These are phyloP conservation scores for Ardeotis arabs DNA, from an alignment of 2,113 vertebrate species.

Conservation along the genomic window DNA sequence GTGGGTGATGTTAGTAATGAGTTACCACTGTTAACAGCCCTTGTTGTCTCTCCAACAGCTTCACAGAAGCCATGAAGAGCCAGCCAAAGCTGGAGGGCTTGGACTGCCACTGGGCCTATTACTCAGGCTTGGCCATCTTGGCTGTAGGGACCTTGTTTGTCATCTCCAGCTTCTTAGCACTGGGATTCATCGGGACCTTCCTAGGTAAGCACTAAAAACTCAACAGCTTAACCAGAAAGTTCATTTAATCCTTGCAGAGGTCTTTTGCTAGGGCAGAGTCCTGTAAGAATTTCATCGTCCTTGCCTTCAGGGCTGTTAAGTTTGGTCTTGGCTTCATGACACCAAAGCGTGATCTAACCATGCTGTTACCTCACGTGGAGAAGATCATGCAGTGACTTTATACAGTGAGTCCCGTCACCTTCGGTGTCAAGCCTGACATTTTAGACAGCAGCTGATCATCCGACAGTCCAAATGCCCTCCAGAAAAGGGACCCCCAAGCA, in stretches of 20 bases:
- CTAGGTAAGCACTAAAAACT: conserved; percentile 82
- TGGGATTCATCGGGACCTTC: conserved; percentile 94
- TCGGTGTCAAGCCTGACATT: not conserved
- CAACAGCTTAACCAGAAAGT: not conserved
- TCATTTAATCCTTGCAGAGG: not conserved
- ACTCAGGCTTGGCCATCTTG: conserved; percentile 73
- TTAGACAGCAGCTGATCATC: not conserved
- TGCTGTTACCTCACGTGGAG: accelerated
- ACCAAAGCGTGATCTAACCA: not conserved
- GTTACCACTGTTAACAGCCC: not conserved
- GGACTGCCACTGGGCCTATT: conserved; percentile 74
- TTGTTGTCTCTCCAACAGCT: conserved; percentile 72
- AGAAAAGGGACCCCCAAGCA: not conserved
- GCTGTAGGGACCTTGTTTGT: conserved; percentile 83
- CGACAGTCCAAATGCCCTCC: not conserved
- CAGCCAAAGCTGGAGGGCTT: conserved; percentile 82
- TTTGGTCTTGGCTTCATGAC: not conserved
- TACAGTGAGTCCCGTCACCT: not conserved
- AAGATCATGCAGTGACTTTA: not conserved
- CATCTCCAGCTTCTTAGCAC: conserved; percentile 88
- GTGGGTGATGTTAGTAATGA: not conserved
- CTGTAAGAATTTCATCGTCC: not conserved
- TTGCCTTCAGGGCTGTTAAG: not conserved
- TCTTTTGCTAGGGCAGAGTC: not conserved
- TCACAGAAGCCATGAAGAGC: conserved; percentile 86